Base-by-base conservation (phyloP, 2,797 vertebrate species). In the Rhynchotus rufescens region DNA sequence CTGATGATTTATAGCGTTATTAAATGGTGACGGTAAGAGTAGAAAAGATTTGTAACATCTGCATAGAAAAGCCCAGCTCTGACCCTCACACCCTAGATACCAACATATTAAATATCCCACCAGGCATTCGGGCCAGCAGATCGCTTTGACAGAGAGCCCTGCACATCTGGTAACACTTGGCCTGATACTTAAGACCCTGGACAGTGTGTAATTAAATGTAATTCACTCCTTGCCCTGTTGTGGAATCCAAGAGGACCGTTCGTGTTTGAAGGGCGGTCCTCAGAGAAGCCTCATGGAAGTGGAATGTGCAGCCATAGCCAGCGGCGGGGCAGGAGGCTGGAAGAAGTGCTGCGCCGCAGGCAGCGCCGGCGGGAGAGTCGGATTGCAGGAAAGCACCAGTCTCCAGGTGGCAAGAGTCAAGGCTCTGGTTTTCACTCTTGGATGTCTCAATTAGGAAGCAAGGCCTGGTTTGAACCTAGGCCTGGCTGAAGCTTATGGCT, bases 111-210 rank as follows among this genome's bases (percentile, higher is more conserved):
- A 91, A 92, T 94, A 84, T 94, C 94, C 86, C 3, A 23, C 59
- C 75, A 61, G 86, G 74, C 79, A 21, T 25, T 34, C 22, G 1
- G n/a, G 89, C 30, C 69, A 36, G 62, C 4, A 8, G 90, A 57
- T 38, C 0, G 4, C 86, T 93, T 42, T 32, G 89, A 64, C 80
- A 61, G 93, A 34, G 86, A 89, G 56, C 80, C 75, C 79, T 9
- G 73, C 74, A 88, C 95, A 97, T 96, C 94, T 96, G 95, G 95
- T 2, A 93, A 56, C 54, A 23, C 94, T 95, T 84, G 89, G 84
- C 51, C 87, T 38, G 87, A 64, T 45, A 34, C 56, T 44, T 26
- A 32, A 87, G 75, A 15, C 47, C 45, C 62, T 3, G 77, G 77
- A 23, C 69, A 25, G 52, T 22, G 44, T 52, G 71, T 64, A 44